phyloP scores from a whole-genome alignment of 2,113 vertebrate genomes.

The Heliornis fulica region DNA sequence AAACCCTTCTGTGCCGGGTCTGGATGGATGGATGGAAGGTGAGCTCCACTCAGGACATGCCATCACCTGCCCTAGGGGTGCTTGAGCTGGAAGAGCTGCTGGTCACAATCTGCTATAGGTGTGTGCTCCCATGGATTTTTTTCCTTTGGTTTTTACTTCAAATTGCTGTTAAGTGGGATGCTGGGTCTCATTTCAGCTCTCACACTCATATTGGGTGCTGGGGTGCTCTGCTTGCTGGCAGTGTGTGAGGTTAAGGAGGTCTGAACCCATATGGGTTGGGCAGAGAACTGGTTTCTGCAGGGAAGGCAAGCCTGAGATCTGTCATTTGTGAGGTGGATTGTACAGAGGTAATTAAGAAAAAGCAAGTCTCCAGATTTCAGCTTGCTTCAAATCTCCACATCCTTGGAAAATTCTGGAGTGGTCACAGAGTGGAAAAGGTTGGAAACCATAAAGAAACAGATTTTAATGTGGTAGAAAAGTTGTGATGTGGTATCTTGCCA shows the following conservation, averaged over 20 bases:
- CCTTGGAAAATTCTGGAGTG: neutral
- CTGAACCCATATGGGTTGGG: rapidly evolving
- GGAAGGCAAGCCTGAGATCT: neutral
- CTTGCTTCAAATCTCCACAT: neutral
- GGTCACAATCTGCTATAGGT: rapidly evolving
- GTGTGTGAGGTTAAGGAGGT: neutral
- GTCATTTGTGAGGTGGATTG: neutral
- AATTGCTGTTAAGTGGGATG: neutral
- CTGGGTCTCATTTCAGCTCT: neutral
- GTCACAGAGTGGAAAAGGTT: neutral
- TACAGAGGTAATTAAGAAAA: neutral
- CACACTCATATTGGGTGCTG: rapidly evolving
- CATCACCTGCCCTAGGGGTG: rapidly evolving
- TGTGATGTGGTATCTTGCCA: neutral
- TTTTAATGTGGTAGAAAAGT: neutral
- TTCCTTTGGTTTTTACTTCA: rapidly evolving
- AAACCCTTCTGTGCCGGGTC: neutral
- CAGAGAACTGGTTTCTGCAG: neutral
- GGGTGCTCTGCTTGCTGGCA: neutral
- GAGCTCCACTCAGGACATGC: rapidly evolving
- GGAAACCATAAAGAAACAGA: neutral
- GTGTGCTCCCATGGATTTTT: rapidly evolving
- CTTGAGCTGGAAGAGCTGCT: neutral
- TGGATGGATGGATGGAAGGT: rapidly evolving
- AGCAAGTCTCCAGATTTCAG: rapidly evolving